Percentiles rank a stretch among this genome's conserved stretches.
phyloP scores from a whole-genome alignment of 2,888 invertebrate genomes.

The Campoplex capitator region DNA sequence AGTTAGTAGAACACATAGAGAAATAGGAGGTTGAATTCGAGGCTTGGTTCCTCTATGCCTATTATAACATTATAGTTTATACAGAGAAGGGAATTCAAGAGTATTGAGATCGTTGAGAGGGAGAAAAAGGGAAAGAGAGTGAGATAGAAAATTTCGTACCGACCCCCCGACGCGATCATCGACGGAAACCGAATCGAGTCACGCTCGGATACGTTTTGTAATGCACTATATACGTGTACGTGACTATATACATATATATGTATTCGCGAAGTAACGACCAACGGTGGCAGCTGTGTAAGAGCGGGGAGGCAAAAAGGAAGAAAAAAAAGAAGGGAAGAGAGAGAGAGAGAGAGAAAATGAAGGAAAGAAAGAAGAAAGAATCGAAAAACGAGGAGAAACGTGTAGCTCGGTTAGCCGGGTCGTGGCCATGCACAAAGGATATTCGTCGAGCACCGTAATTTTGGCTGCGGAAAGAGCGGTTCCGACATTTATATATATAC shows the following conservation, averaged over 20 bases:
- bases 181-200: constrained; percentile 60
- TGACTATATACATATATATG: background rate
- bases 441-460: constrained; percentile 65
- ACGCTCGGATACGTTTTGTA: constrained; percentile 60
- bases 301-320: constrained; percentile 18
- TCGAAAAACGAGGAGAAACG: constrained; percentile 49
- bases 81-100: constrained; percentile 39
- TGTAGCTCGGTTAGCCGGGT: constrained; percentile 63
- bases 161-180: constrained; percentile 50
- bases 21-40: constrained; percentile 16
- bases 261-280: constrained; percentile 48
- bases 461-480: constrained; percentile 62
- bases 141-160: background rate
- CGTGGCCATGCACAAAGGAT: constrained; percentile 66
- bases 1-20: constrained; percentile 9
- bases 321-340: constrained; percentile 15
- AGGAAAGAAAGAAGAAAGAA: constrained; percentile 35
- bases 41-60: constrained; percentile 11
- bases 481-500: constrained; percentile 42
- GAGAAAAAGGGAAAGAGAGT: constrained; percentile 12
- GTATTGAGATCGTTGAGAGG: constrained; percentile 17
- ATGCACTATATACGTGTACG: constrained; percentile 27
- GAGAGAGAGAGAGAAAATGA: constrained; percentile 8
- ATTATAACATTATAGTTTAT: constrained; percentile 48
- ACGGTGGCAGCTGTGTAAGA: constrained; percentile 56